Evolutionary conservation across 2,888 invertebrate genomes (phyloP).

Genomic region (Elmis aenea): DNA sequence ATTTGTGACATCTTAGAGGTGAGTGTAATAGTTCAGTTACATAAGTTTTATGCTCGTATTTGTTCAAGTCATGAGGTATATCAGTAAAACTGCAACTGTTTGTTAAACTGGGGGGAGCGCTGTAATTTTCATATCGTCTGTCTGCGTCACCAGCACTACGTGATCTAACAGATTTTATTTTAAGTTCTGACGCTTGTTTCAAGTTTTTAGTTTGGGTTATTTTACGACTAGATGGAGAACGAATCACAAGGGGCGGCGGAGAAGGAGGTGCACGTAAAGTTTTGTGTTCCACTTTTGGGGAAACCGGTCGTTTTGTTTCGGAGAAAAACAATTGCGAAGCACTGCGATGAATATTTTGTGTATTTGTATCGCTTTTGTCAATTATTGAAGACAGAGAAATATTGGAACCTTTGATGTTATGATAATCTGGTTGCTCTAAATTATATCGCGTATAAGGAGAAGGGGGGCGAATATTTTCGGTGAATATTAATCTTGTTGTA

Average conservation of each 20-base stretch:
- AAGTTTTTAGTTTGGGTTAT: slow-evolving; percentile 51
- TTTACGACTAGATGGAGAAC: slow-evolving; percentile 63
- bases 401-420: too few relatives aligned
- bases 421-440: too few relatives aligned
- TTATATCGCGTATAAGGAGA: too few relatives aligned
- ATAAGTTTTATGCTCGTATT: slow-evolving; percentile 64
- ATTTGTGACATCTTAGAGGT: slow-evolving; percentile 69
- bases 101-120: slow-evolving; percentile 4
- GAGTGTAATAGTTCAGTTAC: slow-evolving; percentile 61
- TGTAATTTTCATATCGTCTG: too few relatives aligned
- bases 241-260: slow-evolving; percentile 55
- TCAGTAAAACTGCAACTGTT: slow-evolving; percentile 49
- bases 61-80: too few relatives aligned
- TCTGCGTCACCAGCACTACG: slow-evolving; percentile 64
- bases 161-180: slow-evolving; percentile 48
- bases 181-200: slow-evolving; percentile 13
- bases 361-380: slow-evolving; percentile 37
- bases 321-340: too few relatives aligned
- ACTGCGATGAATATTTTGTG: slow-evolving; percentile 47
- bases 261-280: slow-evolving; percentile 37
- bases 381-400: too few relatives aligned
- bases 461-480: slow-evolving; percentile 29
- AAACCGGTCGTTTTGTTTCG: slow-evolving; percentile 6
- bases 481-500: slow-evolving; percentile 23
- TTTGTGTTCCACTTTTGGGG: slow-evolving; percentile 12